Evolutionary conservation across 2,797 vertebrate genomes (phyloP).

Genomic region (Buceros bicornis): DNA sequence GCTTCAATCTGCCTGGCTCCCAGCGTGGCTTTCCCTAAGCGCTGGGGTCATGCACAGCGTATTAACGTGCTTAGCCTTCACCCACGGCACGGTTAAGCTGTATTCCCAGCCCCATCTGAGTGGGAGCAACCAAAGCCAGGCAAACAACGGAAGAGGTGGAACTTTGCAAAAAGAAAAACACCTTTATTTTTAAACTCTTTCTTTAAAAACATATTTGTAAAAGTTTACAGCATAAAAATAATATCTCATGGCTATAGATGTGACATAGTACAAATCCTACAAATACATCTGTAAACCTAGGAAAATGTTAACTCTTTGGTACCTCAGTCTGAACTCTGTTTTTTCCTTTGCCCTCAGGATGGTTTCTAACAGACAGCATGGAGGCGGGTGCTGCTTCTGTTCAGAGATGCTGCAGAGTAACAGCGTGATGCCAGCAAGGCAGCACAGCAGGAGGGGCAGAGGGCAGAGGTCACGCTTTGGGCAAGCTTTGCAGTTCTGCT

Average conservation of each 20-base stretch:
- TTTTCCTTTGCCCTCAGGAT: neutral
- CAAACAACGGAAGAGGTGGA: neutral
- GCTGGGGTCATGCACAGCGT: neutral
- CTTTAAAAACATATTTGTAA: conserved; percentile 76
- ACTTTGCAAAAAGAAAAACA: conserved; percentile 75
- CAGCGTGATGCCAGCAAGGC: neutral
- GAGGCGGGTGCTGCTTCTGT: neutral
- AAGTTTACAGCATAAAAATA: conserved; percentile 80
- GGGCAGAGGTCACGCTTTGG: neutral
- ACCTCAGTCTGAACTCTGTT: conserved; percentile 64
- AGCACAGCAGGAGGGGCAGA: neutral
- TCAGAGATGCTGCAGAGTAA: neutral
- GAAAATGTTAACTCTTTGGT: conserved; percentile 82
- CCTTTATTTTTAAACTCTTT: conserved; percentile 83
- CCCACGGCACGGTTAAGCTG: conserved; percentile 9
- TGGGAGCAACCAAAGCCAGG: neutral
- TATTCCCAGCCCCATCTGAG: neutral
- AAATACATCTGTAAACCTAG: conserved; percentile 81
- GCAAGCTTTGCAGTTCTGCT: neutral
- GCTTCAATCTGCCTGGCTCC: conserved; percentile 28
- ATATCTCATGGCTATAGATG: conserved; percentile 77
- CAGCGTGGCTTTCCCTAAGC: conserved; percentile 10
- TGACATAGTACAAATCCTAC: conserved; percentile 77
- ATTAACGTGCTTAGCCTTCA: conserved; percentile 63
- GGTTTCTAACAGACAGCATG: neutral